Conservation (phyloP, 2,888 invertebrate species). For the Hyposoter didymator region DNA sequence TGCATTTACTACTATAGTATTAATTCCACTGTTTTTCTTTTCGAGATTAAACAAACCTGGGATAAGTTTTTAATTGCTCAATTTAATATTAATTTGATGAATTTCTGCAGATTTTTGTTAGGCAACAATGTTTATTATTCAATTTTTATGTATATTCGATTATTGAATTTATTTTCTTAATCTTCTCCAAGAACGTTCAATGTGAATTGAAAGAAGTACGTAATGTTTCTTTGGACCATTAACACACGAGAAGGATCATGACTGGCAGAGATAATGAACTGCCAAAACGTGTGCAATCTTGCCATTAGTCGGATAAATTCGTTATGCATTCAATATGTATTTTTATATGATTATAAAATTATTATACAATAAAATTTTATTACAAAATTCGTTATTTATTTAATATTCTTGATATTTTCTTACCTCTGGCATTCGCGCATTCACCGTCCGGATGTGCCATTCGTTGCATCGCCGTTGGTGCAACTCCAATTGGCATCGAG, state of each 20-base stretch:
- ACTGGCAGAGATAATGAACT: constrained; percentile 8
- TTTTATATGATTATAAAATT: constrained; percentile 67
- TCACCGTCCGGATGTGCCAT: constrained; percentile 97
- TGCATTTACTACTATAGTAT: constrained; percentile 42
- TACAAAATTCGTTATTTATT: neutral
- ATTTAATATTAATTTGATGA: constrained; percentile 63
- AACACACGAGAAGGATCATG: neutral
- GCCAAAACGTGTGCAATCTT: constrained; percentile 53
- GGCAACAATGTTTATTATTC: constrained; percentile 5
- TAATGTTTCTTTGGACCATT: constrained; percentile 24
- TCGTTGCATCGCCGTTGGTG: constrained; percentile 96
- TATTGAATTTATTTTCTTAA: neutral
- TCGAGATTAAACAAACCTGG: neutral
- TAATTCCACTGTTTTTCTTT: constrained; percentile 28
- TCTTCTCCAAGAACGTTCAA: constrained; percentile 8
- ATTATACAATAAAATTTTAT: constrained; percentile 39
- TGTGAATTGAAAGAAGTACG: neutral
- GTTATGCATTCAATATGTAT: constrained; percentile 69
- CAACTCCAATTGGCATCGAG: constrained; percentile 91
- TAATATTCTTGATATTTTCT: constrained; percentile 42
- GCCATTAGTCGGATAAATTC: constrained; percentile 59
- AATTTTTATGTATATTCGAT: neutral
- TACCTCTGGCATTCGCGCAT: constrained; percentile 92
- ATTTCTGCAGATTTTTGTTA: neutral
- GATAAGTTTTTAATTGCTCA: constrained; percentile 69